Evolutionary conservation across 2,888 invertebrate species (phyloP).

Genomic region (Perdita meconis): DNA sequence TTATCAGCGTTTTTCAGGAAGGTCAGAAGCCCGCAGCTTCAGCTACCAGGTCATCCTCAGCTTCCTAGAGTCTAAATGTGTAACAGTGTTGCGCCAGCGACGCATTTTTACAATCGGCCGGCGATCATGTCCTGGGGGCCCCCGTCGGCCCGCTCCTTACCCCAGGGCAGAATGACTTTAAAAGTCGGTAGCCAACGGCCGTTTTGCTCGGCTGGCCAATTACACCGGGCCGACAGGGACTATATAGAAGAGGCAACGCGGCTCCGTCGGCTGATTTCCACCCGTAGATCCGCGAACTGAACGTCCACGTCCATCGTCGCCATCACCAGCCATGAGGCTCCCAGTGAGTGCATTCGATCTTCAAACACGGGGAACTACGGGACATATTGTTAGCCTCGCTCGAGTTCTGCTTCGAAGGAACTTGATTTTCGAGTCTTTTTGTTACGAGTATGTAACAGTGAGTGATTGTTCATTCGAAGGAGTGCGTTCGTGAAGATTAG

Average conservation of each 20-base stretch:
- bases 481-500: conserved; percentile 10
- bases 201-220: conserved; percentile 74
- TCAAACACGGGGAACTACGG: not conserved
- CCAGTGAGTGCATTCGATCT: conserved; percentile 74
- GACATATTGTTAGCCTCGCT: not conserved
- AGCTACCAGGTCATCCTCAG: conserved; percentile 2
- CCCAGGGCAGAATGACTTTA: conserved; percentile 78
- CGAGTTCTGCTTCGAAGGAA: not conserved
- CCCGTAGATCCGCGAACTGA: conserved; percentile 73
- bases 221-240: conserved; percentile 72
- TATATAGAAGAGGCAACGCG: conserved; percentile 70
- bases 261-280: conserved; percentile 77
- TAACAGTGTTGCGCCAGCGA: conserved; percentile 73
- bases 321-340: conserved; percentile 70
- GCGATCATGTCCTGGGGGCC: conserved; percentile 65
- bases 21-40: conserved; percentile 4
- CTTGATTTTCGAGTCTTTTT: no score
- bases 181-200: conserved; percentile 76
- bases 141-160: conserved; percentile 72
- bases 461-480: conserved; percentile 7
- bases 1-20: not conserved
- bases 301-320: conserved; percentile 70
- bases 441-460: not conserved
- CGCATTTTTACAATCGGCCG: conserved; percentile 66
- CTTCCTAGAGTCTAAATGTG: conserved; percentile 63